Evolutionary conservation across 2,888 invertebrate species (phyloP).

Genomic region (Axea sp.): DNA sequence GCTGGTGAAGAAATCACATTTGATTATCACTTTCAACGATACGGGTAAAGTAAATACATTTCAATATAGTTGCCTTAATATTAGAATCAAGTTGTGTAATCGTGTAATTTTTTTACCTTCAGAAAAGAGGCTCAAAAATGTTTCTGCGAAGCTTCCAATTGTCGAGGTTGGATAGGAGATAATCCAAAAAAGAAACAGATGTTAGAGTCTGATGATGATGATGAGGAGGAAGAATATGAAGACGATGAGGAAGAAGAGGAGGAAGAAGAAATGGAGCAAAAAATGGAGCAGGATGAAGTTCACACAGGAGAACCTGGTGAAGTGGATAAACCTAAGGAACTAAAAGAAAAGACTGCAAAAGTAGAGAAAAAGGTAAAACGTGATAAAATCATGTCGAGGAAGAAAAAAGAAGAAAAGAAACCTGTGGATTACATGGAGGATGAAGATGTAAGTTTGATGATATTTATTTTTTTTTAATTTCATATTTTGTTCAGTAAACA

Average conservation of each 20-base stretch:
- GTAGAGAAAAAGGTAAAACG: conserved; percentile 63
- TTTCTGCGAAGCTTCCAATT: conserved; percentile 92
- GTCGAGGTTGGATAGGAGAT: conserved; percentile 97
- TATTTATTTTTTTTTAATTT: conserved; percentile 60
- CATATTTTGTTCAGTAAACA: not conserved
- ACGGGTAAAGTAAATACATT: conserved; percentile 84
- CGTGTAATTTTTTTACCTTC: conserved; percentile 61
- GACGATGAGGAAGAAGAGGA: conserved; percentile 77
- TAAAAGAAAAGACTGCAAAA: conserved; percentile 64
- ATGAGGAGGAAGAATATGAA: conserved; percentile 74
- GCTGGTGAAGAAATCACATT: conserved; percentile 98
- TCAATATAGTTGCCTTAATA: not conserved
- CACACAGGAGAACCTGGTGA: conserved; percentile 66
- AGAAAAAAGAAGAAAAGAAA: conserved; percentile 78
- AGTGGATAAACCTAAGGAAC: conserved; percentile 76
- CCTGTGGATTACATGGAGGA: conserved; percentile 76
- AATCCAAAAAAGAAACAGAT: conserved; percentile 87
- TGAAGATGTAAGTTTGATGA: conserved; percentile 77
- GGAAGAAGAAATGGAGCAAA: conserved; percentile 77
- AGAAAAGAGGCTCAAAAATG: conserved; percentile 98
- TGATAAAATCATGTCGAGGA: conserved; percentile 71
- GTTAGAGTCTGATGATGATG: conserved; percentile 81
- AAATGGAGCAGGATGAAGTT: conserved; percentile 69
- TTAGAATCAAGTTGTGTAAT: no score
- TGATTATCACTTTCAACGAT: conserved; percentile 98